These are phyloP conservation scores for Otus sunia DNA, from an alignment of 2,113 vertebrate species.

Conservation along the genomic window DNA sequence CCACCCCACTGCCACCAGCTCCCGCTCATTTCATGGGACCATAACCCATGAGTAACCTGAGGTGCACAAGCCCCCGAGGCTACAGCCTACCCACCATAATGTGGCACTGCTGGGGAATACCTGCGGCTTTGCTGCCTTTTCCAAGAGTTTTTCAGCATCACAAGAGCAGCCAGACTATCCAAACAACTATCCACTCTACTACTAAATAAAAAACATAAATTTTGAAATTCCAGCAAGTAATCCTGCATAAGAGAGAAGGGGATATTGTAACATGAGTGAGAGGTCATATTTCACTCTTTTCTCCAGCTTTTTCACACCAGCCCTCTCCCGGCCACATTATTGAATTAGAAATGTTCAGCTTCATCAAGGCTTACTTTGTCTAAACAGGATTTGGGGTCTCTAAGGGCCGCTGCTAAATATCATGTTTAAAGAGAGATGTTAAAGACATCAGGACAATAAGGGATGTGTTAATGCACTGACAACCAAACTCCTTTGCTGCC, in stretches of 20 bases:
- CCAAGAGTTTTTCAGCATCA: not conserved
- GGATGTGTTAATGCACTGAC: not conserved
- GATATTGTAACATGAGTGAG: rapidly evolving
- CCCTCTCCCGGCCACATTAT: not conserved
- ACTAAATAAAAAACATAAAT: not conserved
- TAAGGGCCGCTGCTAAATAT: not conserved
- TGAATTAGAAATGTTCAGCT: not conserved
- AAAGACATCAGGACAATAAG: not conserved
- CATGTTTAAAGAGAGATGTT: constrained; percentile 3
- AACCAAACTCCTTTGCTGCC: not conserved
- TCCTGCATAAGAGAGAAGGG: not conserved
- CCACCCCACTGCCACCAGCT: not conserved
- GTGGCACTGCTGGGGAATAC: rapidly evolving
- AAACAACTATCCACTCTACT: not conserved
- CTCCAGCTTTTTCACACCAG: not conserved
- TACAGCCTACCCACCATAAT: not conserved
- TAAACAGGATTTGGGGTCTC: constrained; percentile 4
- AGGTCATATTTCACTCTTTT: not conserved
- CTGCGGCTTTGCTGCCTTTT: not conserved
- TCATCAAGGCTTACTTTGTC: not conserved
- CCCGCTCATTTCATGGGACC: not conserved
- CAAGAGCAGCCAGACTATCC: not conserved
- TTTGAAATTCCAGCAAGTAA: not conserved
- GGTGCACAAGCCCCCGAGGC: not conserved
- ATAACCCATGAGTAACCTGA: no score